These are phyloP conservation scores for Ormyrus labotus DNA, from an alignment of 2,888 invertebrate species.

Conservation along the genomic window DNA sequence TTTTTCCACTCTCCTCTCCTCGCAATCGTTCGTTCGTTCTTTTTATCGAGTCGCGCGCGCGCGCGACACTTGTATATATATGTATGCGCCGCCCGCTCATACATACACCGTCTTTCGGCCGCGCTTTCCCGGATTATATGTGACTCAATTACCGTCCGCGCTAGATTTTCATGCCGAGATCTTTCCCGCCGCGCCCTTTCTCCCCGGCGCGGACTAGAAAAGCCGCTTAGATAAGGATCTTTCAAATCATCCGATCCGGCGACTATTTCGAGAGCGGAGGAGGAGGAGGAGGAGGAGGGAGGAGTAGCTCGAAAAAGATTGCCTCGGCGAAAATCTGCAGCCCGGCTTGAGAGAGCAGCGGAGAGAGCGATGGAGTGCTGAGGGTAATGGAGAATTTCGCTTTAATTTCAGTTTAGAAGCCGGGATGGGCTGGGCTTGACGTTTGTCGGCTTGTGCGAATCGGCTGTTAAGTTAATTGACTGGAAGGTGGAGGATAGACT, in stretches of 20 bases:
- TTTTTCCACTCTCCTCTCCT: conserved; percentile 3
- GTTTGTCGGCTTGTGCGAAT: not conserved
- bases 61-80: not conserved
- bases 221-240: conserved; percentile 47
- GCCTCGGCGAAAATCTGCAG: conserved; percentile 24
- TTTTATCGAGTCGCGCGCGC: not conserved
- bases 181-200: conserved; percentile 5
- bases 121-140: conserved; percentile 64
- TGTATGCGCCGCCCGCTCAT: not conserved
- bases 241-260: conserved; percentile 37
- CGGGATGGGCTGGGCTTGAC: not conserved
- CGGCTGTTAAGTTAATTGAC: not conserved
- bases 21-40: not conserved
- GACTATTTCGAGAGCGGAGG: conserved; percentile 2
- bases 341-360: no score
- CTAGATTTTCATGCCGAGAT: conserved; percentile 59
- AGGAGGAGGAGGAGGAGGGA: not conserved
- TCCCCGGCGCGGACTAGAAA: not conserved
- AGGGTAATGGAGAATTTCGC: conserved; percentile 27
- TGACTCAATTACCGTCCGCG: conserved; percentile 66
- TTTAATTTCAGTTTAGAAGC: conserved; percentile 7
- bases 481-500: not conserved
- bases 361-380: not conserved
- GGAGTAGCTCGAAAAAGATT: not conserved
- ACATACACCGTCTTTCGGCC: conserved; percentile 42